A percentile compares a stretch with the other conserved stretches of the same genome.
Evolutionary conservation across 2,113 vertebrate genomes (phyloP).

Genomic region (Zosterops hypoxanthus): DNA sequence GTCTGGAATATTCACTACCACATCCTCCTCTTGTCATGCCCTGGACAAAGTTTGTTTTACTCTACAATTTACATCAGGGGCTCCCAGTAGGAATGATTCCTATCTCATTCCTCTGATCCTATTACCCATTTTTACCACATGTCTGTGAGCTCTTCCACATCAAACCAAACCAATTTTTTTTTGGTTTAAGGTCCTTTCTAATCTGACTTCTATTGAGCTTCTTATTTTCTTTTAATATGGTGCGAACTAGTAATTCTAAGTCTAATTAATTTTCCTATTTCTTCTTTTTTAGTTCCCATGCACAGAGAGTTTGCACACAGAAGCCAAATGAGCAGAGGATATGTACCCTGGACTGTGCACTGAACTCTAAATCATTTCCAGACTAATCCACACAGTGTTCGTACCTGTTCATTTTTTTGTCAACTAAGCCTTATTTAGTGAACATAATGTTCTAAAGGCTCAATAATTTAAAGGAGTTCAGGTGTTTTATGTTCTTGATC

Average conservation of each 20-base stretch:
- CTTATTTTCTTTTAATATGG: background rate
- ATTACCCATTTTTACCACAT: background rate
- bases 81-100: background rate
- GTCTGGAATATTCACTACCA: background rate
- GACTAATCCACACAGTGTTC: background rate
- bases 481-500: conserved; percentile 22
- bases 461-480: conserved; percentile 17
- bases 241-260: background rate
- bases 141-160: background rate
- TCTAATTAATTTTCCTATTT: background rate
- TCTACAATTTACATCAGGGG: background rate
- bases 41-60: background rate
- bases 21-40: background rate
- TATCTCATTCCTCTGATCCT: background rate
- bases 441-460: background rate
- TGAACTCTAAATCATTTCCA: background rate
- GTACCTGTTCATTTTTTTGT: background rate
- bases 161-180: background rate
- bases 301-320: background rate
- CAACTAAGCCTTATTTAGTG: conserved; percentile 23
- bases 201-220: background rate
- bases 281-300: background rate
- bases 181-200: background rate
- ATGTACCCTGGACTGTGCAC: background rate
- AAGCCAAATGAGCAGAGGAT: background rate